phyloP scores from a whole-genome alignment of 2,113 vertebrate species.

The Sisor rabdophorus region DNA sequence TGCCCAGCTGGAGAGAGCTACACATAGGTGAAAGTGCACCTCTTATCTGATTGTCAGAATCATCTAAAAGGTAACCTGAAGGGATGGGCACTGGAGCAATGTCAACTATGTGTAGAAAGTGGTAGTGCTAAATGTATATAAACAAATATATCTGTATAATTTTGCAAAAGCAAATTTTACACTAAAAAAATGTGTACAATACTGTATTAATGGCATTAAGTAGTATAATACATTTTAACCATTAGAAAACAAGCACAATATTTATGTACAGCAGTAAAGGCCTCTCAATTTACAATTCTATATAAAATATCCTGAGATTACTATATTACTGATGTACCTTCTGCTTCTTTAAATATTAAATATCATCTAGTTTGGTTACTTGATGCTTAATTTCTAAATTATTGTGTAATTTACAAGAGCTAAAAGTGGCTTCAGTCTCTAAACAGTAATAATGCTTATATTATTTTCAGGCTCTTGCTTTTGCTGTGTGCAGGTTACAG shows the following conservation, averaged over 20 bases:
- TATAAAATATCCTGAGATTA: no score
- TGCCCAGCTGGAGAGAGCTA: constrained; percentile 31
- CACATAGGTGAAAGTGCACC: constrained; percentile 39
- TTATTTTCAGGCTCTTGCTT: not conserved
- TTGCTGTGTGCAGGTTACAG: constrained; percentile 23
- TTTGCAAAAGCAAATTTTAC: no score
- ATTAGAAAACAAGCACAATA: not conserved
- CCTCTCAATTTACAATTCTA: not conserved
- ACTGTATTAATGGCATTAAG: not conserved
- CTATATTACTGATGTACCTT: not conserved
- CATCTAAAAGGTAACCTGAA: constrained; percentile 21
- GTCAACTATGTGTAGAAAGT: constrained; percentile 40
- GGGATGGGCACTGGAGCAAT: constrained; percentile 23
- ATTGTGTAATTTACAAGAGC: not conserved
- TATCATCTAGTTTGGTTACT: not conserved
- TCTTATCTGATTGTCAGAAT: constrained; percentile 41
- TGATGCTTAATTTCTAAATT: constrained; percentile 1
- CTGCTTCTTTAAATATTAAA: not conserved
- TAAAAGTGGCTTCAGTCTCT: constrained; percentile 4
- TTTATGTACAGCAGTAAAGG: not conserved
- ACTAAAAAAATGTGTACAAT: not conserved
- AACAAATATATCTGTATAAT: no score
- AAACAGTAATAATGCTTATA: not conserved
- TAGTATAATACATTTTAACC: not conserved
- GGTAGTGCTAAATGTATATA: constrained; percentile 19